These are phyloP conservation scores for Chalcis sispes DNA, from an alignment of 2,888 invertebrate genomes.

Conservation along the genomic window DNA sequence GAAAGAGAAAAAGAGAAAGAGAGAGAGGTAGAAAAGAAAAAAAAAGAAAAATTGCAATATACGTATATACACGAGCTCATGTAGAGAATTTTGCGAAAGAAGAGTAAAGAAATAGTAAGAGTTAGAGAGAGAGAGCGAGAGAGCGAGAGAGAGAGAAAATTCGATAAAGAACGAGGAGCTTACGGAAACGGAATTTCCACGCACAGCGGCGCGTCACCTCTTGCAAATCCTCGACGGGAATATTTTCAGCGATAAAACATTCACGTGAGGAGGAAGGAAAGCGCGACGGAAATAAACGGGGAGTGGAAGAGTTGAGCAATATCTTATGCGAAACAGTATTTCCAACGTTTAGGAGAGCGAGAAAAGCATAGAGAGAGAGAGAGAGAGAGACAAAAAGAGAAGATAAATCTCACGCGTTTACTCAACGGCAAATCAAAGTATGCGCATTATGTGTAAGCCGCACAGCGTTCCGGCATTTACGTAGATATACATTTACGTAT, in stretches of 20 bases:
- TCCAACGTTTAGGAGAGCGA: too few species aligned
- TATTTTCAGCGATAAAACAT: slow-evolving; percentile 38
- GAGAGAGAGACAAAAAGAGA: not conserved
- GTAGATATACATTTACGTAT: too few species aligned
- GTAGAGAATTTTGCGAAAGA: slow-evolving; percentile 1
- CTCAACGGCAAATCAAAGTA: not conserved
- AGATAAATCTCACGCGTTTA: too few species aligned
- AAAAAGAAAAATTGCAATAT: too few species aligned
- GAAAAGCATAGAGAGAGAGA: not conserved
- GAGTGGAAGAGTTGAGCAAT: not conserved
- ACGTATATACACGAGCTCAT: not conserved
- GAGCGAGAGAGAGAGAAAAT: not conserved
- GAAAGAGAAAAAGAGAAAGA: not conserved
- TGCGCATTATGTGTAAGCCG: not conserved
- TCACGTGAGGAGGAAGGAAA: slow-evolving; percentile 8
- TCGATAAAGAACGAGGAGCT: slow-evolving; percentile 25
- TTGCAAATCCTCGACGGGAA: slow-evolving; percentile 17
- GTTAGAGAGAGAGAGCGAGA: too few species aligned
- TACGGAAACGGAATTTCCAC: slow-evolving; percentile 28
- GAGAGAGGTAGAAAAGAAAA: not conserved
- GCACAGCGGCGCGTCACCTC: not conserved
- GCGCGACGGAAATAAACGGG: not conserved
- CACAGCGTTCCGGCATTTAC: too few species aligned
- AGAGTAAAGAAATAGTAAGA: too few species aligned
- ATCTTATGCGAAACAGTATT: too few species aligned